phyloP scores from a whole-genome alignment of 2,797 vertebrate species.

The Pipistrellus pipistrellus region DNA sequence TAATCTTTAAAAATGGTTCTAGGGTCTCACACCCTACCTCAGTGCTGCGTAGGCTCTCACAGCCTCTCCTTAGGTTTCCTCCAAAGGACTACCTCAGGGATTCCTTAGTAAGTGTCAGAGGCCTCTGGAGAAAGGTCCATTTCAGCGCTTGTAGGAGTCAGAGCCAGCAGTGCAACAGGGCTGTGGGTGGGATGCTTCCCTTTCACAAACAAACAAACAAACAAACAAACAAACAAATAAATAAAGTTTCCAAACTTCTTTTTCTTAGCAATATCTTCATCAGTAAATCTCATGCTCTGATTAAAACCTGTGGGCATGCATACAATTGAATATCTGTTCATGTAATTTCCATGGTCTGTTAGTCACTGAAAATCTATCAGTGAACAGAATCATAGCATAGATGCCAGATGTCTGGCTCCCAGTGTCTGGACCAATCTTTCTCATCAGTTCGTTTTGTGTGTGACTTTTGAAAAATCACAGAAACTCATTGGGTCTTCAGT shows the following conservation, averaged over 20 bases:
- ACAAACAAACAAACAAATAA: no score
- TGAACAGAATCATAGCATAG: background rate
- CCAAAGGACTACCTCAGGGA: slow-evolving; percentile 74
- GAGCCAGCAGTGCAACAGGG: background rate
- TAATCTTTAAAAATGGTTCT: background rate
- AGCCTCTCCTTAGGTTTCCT: slow-evolving; percentile 58
- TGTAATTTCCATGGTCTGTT: background rate
- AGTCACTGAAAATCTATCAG: background rate
- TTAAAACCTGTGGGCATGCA: background rate
- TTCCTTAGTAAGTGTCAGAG: slow-evolving; percentile 78
- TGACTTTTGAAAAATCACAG: background rate
- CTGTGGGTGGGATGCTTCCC: background rate
- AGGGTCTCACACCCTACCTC: background rate
- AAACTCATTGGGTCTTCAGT: background rate
- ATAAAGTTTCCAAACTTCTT: background rate
- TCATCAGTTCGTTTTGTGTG: background rate
- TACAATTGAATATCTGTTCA: background rate
- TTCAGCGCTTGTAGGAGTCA: background rate
- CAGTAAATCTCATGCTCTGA: background rate
- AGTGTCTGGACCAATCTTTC: background rate
- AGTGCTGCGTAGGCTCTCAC: slow-evolving; percentile 47
- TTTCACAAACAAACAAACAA: no score
- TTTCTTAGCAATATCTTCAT: background rate
- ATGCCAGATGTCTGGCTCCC: background rate
- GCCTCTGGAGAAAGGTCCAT: background rate